Base-by-base conservation (phyloP, 2,888 invertebrate genomes). In the Phragmatobia fuliginosa region DNA sequence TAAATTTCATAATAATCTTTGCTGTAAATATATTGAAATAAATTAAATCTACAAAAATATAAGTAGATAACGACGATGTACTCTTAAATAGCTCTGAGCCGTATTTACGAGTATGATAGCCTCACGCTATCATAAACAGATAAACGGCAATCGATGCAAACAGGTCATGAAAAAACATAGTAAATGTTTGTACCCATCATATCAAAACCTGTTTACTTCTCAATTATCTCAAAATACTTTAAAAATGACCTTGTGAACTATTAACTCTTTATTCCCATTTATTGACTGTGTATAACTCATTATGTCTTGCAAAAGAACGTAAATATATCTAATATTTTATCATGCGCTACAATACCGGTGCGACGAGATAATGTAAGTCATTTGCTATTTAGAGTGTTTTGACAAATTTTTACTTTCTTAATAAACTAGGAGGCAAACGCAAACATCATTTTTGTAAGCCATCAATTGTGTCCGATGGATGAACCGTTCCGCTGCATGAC, bases 311-410 rank as follows among this genome's bases (percentile, higher is more conserved):
- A 72, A 82, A 58, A 72, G 58, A 68, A 75, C 52, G 58, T 31
- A 72, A 61, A 74, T 76, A 77, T 83, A 82, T 85, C 71, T 86
- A 80, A 85, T 86, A 91, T 92, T 92, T 91, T 87, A 90, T 90
- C 91, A 88, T 89, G 87, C 85, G 92, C 92, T 87, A 89, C 91
- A 81, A 88, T 88, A 91, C 88, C 90, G 94, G 92, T 91, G 90
- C 93, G 90, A 91, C 94, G 94, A 93, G 94, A 92, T 91, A 88
- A 93, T 90, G 94, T 94, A 94, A 94, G 94, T 94, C 93, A 91
- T 87, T 91, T 90, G 88, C 88, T 89, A 85, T 85, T 87, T 89
- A 91, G 89, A 91, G 87, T 88, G 86, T 91, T 86, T 89, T 88
- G 88, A 89, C 87, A 88, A 85, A 85, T 87, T 87, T 83, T 87